A percentile compares a stretch with the other conserved stretches of the same genome.
Conservation (phyloP, 1,140 invertebrate species). For the Bombus waltoni region DNA sequence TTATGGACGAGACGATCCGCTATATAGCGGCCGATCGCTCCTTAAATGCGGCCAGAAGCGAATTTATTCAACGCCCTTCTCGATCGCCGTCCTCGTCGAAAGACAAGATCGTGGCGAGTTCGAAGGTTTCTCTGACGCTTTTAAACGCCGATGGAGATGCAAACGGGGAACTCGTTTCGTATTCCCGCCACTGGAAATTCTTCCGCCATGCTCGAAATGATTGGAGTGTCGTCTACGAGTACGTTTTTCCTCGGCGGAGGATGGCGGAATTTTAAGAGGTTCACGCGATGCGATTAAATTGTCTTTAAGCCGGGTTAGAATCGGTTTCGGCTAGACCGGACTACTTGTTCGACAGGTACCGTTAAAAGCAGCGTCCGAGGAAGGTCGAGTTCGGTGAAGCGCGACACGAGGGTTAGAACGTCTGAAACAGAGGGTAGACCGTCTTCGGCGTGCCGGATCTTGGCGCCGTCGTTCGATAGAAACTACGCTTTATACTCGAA, state of each 20-base stretch:
- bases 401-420: no score
- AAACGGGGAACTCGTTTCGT: background rate
- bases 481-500: no score
- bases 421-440: no score
- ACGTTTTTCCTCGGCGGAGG: no score
- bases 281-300: background rate
- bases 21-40: constrained; percentile 35
- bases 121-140: background rate
- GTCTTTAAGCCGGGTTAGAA: background rate
- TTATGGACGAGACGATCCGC: constrained; percentile 50
- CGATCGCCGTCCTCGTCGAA: background rate
- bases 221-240: background rate
- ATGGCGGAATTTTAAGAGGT: background rate
- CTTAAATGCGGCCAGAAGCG: constrained; percentile 36
- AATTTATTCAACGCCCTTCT: constrained; percentile 20
- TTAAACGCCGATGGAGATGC: constrained; percentile 29
- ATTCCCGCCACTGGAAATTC: background rate
- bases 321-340: no score
- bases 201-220: background rate
- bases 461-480: no score
- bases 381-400: no score
- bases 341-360: no score
- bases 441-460: no score
- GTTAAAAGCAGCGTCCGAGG: no score
- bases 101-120: background rate